These are phyloP conservation scores for Eurystomus gularis DNA, from an alignment of 2,113 vertebrate genomes.

Conservation along the genomic window DNA sequence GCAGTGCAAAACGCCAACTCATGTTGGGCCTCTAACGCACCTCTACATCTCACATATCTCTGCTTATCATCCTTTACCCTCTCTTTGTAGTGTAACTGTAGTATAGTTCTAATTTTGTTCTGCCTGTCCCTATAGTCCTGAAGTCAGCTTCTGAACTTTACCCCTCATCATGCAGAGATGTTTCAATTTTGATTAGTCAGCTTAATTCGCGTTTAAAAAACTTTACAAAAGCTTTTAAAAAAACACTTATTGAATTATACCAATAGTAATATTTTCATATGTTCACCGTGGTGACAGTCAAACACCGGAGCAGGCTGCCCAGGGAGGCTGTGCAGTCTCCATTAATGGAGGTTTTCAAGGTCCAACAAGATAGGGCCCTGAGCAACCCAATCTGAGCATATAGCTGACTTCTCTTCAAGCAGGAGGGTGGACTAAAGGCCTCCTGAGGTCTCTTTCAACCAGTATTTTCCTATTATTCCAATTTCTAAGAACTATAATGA, in stretches of 20 bases:
- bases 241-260: neutral
- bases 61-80: neutral
- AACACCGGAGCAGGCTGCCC: neutral
- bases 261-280: neutral
- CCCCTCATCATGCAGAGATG: accelerated
- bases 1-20: neutral
- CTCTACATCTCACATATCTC: neutral
- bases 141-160: neutral
- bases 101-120: neutral
- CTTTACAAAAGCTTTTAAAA: neutral
- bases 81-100: neutral
- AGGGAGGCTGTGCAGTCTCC: neutral
- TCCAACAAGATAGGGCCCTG: neutral
- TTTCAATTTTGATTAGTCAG: neutral
- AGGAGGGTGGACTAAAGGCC: neutral
- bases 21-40: neutral
- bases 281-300: neutral
- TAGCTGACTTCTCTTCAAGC: neutral
- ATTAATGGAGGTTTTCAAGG: neutral
- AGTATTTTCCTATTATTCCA: neutral
- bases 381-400: neutral
- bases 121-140: neutral
- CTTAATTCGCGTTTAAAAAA: neutral
- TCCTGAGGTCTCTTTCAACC: neutral
- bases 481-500: neutral